Evolutionary conservation across 2,113 vertebrate genomes (phyloP).

Genomic region (Chaenogobius annularis): DNA sequence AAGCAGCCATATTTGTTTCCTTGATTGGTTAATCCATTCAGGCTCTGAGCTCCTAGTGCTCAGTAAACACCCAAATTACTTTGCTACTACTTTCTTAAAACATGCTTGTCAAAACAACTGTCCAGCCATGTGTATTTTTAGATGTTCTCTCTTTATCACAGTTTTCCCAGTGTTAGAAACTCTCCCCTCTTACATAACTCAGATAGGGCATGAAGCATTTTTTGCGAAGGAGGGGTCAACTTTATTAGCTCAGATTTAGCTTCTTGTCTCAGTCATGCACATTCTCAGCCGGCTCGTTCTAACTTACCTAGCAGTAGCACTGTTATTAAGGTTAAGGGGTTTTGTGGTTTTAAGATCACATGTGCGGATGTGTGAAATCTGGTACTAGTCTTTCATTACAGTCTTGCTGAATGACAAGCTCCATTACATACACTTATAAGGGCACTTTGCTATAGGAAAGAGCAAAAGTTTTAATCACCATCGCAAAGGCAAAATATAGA

Average conservation of each 20-base stretch:
- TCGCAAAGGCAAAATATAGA: slow-evolving; percentile 12
- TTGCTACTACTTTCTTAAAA: background rate
- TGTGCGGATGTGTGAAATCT: slow-evolving; percentile 45
- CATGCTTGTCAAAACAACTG: background rate
- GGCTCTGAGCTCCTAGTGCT: background rate
- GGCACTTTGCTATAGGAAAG: slow-evolving; percentile 27
- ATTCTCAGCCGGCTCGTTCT: slow-evolving; percentile 18
- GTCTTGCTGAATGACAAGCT: slow-evolving; percentile 39
- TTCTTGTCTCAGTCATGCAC: background rate
- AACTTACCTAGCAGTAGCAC: background rate
- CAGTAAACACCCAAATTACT: background rate
- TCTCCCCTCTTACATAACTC: slow-evolving; percentile 34
- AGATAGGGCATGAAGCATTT: slow-evolving; percentile 18
- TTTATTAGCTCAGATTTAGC: background rate
- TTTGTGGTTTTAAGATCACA: slow-evolving; percentile 10
- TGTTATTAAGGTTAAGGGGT: slow-evolving; percentile 34
- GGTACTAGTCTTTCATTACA: slow-evolving; percentile 48
- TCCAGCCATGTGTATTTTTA: slow-evolving; percentile 36
- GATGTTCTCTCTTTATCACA: slow-evolving; percentile 20
- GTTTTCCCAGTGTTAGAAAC: slow-evolving; percentile 32
- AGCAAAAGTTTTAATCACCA: background rate
- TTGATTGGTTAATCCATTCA: too few relatives aligned
- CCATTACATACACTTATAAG: slow-evolving; percentile 32
- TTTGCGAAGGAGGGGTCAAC: slow-evolving; percentile 5
- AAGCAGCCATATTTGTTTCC: too few relatives aligned